Conservation (phyloP, 2,888 invertebrate genomes). For the Sinodicranocentrus sp. region DNA sequence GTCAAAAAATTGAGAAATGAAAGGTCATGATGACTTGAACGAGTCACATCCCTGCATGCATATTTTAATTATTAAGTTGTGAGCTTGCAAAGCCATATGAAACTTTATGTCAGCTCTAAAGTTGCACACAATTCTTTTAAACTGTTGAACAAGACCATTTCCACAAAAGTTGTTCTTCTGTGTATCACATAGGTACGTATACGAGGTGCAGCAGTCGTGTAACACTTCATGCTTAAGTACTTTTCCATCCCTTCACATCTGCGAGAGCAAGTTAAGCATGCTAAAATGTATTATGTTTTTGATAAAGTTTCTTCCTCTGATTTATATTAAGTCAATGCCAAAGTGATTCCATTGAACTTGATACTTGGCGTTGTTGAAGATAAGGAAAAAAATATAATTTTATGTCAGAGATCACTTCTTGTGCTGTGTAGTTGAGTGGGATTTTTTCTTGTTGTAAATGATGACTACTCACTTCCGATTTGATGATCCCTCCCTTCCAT, state of each 20-base stretch:
- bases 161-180: too few relatives aligned
- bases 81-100: too few relatives aligned
- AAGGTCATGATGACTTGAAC: constrained; percentile 36
- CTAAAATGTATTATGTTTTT: neutral
- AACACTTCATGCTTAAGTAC: constrained; percentile 5
- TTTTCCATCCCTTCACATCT: neutral
- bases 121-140: too few relatives aligned
- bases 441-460: constrained; percentile 5
- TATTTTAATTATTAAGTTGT: neutral
- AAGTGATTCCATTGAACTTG: constrained; percentile 65
- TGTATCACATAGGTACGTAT: too few relatives aligned
- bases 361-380: constrained; percentile 59
- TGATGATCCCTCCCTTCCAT: constrained; percentile 55
- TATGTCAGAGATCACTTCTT: constrained; percentile 43
- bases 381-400: constrained; percentile 8
- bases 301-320: neutral
- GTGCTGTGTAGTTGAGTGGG: neutral
- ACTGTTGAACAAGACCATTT: too few relatives aligned
- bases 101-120: too few relatives aligned
- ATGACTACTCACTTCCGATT: constrained; percentile 64
- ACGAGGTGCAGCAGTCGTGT: too few relatives aligned
- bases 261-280: constrained; percentile 12
- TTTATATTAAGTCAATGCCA: constrained; percentile 56
- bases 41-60: neutral
- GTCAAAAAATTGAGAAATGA: constrained; percentile 20